Evolutionary conservation across 2,888 invertebrate species (phyloP).

Genomic region (Drosophila austrosaltans): DNA sequence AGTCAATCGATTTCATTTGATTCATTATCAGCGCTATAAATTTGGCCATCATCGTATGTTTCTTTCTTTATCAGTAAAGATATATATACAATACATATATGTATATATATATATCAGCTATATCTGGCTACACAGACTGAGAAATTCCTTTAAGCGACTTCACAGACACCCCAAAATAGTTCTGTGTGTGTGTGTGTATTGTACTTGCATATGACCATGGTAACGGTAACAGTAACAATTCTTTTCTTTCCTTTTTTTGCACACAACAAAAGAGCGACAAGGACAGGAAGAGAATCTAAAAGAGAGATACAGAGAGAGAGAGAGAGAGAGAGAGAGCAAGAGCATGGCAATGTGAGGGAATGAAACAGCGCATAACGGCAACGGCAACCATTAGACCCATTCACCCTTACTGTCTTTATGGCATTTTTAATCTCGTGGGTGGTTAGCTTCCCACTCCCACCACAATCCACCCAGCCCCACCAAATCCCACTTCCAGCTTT

Average conservation of each 20-base stretch:
- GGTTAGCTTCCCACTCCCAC: slow-evolving; percentile 55
- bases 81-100: neutral
- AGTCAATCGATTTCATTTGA: slow-evolving; percentile 1
- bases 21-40: neutral
- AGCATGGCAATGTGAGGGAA: slow-evolving; percentile 22
- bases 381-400: slow-evolving; percentile 77
- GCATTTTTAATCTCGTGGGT: slow-evolving; percentile 82
- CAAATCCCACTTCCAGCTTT: slow-evolving; percentile 30
- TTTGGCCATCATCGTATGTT: neutral
- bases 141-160: slow-evolving; percentile 7
- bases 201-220: slow-evolving; percentile 41
- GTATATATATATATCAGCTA: neutral
- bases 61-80: neutral
- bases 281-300: neutral
- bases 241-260: slow-evolving; percentile 14
- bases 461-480: slow-evolving; percentile 5
- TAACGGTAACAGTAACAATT: slow-evolving; percentile 32
- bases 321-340: neutral
- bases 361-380: slow-evolving; percentile 54
- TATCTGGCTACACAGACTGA: neutral
- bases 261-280: slow-evolving; percentile 11
- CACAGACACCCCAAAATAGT: slow-evolving; percentile 32
- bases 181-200: slow-evolving; percentile 8
- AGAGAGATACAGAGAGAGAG: neutral
- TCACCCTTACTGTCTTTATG: slow-evolving; percentile 82